Conservation (phyloP, 2,797 vertebrate genomes). For the Hirundo rustica region DNA sequence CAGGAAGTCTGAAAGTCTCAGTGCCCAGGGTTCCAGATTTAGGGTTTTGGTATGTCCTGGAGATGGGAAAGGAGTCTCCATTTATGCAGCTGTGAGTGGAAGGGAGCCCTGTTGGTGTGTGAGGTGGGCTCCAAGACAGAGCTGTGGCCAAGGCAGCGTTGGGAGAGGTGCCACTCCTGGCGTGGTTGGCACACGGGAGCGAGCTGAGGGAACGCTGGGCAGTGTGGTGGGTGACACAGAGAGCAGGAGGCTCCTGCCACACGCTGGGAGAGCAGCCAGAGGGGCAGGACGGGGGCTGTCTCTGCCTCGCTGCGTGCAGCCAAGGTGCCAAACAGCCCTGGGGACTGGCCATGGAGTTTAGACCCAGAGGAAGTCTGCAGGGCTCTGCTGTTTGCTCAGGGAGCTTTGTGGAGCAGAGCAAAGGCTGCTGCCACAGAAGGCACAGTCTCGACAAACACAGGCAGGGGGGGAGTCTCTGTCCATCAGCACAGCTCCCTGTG, state of each 20-base stretch:
- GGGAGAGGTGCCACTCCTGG: neutral
- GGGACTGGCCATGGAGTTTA: neutral
- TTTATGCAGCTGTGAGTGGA: neutral
- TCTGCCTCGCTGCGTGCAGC: neutral
- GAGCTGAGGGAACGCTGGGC: fast-evolving
- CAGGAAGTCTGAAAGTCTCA: too few relatives aligned
- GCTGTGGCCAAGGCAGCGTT: fast-evolving
- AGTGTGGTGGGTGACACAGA: neutral
- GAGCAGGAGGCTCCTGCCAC: neutral
- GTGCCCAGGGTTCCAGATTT: neutral
- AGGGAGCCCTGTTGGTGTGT: neutral
- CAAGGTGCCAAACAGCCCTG: neutral
- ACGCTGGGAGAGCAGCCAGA: neutral
- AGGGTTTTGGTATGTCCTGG: neutral
- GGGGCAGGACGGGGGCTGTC: fast-evolving
- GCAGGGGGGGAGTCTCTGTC: neutral
- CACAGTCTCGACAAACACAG: neutral
- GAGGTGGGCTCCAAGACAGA: neutral
- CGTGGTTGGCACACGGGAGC: fast-evolving
- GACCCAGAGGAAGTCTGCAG: neutral
- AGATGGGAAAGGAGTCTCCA: neutral
- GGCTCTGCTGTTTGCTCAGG: neutral
- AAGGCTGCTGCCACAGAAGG: neutral
- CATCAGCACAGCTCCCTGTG: neutral
- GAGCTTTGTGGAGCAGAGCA: neutral